Base-by-base conservation (phyloP, 2,888 invertebrate species). In the Drosophila merina region DNA sequence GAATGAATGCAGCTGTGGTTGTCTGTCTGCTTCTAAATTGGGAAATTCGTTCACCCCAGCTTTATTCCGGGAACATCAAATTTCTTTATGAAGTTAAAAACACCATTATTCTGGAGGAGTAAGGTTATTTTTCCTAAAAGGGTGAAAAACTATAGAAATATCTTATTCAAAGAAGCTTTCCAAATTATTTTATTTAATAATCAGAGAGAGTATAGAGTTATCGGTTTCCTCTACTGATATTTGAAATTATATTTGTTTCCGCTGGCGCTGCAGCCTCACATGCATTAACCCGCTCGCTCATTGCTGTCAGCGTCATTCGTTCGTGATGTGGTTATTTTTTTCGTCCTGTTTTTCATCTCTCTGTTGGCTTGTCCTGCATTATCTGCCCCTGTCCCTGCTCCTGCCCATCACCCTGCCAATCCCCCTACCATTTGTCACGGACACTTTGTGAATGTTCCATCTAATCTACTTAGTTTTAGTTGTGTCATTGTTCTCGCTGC, bases 301-400 rank as follows among this genome's bases (percentile, higher is more conserved):
- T 79, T 72, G 74, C 86, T 83, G 86, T 86, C 80, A 83, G 72
- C 86, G 72, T 86, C 83, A 79, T 60, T 79, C 83, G 51, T 52
- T 66, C 70, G 58, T 70, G 58, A 58, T 68, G 70, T 40, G 68
- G 70, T 68, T 68, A 48, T 60, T 68, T 64, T 64, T 66, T 58
- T 47, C 49, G 36, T 69, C 50, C 33, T 26, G 38, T 57, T 56
- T 56, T 57, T n/a, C n/a, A 25, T 20, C n/a, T 42, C 47, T 68
- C 33, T 36, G 49, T 25, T 63, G 51, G 48, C 38, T 68, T 56
- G 31, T 47, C 42, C 69, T 10, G 66, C 51, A 36, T 45, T 64
- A 51, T 47, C 7, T 20, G 28, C 28, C 28, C 6, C 28, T 28
- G 28, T 2, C 1, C 14, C 7, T 9, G 12, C 33, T 1, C 14